Evolutionary conservation across 2,888 invertebrate species (phyloP).

Genomic region (Acleris literana): DNA sequence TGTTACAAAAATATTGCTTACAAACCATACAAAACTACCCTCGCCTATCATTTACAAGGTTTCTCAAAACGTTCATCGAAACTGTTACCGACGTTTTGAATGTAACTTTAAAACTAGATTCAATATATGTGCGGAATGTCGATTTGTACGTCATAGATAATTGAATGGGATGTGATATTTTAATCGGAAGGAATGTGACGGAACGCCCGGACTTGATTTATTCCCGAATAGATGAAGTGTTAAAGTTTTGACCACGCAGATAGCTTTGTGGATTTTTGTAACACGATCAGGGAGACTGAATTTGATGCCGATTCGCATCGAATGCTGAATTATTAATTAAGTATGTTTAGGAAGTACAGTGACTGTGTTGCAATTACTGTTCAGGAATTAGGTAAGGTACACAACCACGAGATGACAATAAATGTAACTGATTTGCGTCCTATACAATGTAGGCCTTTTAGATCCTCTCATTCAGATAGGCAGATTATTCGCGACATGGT

Average conservation of each 20-base stretch:
- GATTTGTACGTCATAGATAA: slow-evolving; percentile 22
- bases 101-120: slow-evolving; percentile 10
- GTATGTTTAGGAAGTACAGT: slow-evolving; percentile 21
- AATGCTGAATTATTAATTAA: slow-evolving; percentile 28
- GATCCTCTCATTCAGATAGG: slow-evolving; percentile 33
- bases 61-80: slow-evolving; percentile 5
- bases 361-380: slow-evolving; percentile 20
- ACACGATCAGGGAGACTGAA: slow-evolving; percentile 20
- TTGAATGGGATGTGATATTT: slow-evolving; percentile 36
- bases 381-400: slow-evolving; percentile 32
- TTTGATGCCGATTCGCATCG: slow-evolving; percentile 36
- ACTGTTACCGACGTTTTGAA: slow-evolving; percentile 5
- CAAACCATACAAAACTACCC: neutral
- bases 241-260: slow-evolving; percentile 37
- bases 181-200: too few species aligned
- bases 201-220: slow-evolving; percentile 39
- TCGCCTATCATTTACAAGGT: slow-evolving; percentile 17
- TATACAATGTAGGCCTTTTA: slow-evolving; percentile 37
- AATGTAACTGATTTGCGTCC: slow-evolving; percentile 27
- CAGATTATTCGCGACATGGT: slow-evolving; percentile 37
- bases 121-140: neutral
- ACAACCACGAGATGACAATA: slow-evolving; percentile 36
- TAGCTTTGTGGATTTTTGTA: slow-evolving; percentile 26
- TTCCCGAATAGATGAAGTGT: slow-evolving; percentile 36
- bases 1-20: neutral